Percentiles rank a stretch among this genome's conserved stretches.
Evolutionary conservation across 1,140 invertebrate species (phyloP).

Genomic region (Bombus impatiens): DNA sequence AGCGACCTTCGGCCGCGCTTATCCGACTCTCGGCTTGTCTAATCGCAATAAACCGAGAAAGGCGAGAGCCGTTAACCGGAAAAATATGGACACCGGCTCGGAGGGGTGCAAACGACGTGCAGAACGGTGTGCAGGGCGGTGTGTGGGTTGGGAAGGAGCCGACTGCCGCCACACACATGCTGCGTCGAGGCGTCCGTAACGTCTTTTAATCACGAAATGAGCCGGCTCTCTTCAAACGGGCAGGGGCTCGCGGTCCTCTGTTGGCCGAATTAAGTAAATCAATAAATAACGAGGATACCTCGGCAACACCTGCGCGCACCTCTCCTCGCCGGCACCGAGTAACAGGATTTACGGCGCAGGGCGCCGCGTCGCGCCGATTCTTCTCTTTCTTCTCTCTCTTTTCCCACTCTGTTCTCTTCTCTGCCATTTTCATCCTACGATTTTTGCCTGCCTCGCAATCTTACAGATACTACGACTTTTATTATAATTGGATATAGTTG

Average conservation of each 20-base stretch:
- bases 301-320: slow-evolving; percentile 77
- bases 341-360: slow-evolving; percentile 66
- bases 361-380: slow-evolving; percentile 57
- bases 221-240: slow-evolving; percentile 77
- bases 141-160: slow-evolving; percentile 32
- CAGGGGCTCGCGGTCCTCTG: slow-evolving; percentile 73
- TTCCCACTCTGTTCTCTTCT: background rate
- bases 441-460: background rate
- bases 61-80: slow-evolving; percentile 79
- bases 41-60: slow-evolving; percentile 77
- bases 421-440: background rate
- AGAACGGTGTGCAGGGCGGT: background rate
- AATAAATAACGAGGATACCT: slow-evolving; percentile 81
- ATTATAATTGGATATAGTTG: background rate
- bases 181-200: slow-evolving; percentile 80
- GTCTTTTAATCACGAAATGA: slow-evolving; percentile 82
- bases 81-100: slow-evolving; percentile 74
- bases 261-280: slow-evolving; percentile 82
- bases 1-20: background rate
- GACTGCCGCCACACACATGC: slow-evolving; percentile 77
- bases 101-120: slow-evolving; percentile 31
- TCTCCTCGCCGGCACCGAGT: slow-evolving; percentile 66
- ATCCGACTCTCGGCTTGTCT: slow-evolving; percentile 48
- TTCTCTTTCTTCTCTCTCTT: slow-evolving; percentile 11
- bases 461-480: background rate